Evolutionary conservation across 2,797 vertebrate genomes (phyloP).

Genomic region (Monodelphis domestica): DNA sequence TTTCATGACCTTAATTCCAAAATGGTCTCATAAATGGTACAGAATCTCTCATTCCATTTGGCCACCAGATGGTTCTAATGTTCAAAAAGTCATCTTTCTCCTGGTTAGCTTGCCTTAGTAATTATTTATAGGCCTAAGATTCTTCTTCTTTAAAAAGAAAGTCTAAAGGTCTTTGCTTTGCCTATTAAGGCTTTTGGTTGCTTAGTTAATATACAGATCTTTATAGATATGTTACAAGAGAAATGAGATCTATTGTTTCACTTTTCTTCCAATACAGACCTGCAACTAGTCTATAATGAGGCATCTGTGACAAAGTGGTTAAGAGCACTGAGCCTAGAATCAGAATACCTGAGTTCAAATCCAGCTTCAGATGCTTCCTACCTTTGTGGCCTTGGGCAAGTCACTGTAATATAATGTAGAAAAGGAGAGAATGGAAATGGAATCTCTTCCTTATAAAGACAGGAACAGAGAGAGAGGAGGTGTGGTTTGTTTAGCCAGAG

Average conservation of each 20-base stretch:
- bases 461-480: too few relatives aligned
- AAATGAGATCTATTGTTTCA: not conserved
- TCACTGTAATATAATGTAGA: too few relatives aligned
- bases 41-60: conserved; percentile 46
- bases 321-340: too few relatives aligned
- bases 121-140: not conserved
- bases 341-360: too few relatives aligned
- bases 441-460: too few relatives aligned
- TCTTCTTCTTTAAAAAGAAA: not conserved
- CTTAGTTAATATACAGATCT: not conserved
- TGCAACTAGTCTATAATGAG: too few relatives aligned
- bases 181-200: not conserved
- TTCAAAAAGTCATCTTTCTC: not conserved
- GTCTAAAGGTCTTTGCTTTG: not conserved
- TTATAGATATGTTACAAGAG: not conserved
- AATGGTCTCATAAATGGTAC: conserved; percentile 17
- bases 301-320: too few relatives aligned
- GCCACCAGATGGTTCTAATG: conserved; percentile 43
- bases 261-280: too few relatives aligned
- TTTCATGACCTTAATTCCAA: conserved; percentile 47
- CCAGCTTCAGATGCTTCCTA: too few relatives aligned
- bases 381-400: too few relatives aligned
- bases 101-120: conserved; percentile 10
- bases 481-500: too few relatives aligned
- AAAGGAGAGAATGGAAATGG: too few relatives aligned